phyloP scores from a whole-genome alignment of 2,113 vertebrate species.

The Brachyhypopomus gauderio region DNA sequence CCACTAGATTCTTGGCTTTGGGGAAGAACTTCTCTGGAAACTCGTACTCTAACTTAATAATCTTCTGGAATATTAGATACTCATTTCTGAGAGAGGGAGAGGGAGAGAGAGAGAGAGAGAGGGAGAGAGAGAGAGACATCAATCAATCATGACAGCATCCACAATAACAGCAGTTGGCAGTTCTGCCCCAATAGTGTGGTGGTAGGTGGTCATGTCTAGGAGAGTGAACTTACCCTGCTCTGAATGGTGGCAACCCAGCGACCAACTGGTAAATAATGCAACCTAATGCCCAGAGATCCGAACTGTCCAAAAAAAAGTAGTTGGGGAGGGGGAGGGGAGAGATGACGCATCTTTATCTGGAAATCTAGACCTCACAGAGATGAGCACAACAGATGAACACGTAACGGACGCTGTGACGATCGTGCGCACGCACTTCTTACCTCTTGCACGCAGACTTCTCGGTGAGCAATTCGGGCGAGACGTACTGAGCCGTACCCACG shows the following conservation, averaged over 20 bases:
- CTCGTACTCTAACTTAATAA: conserved; percentile 99
- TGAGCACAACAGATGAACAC: background rate
- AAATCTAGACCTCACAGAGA: background rate
- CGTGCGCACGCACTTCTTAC: conserved; percentile 66
- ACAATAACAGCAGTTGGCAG: too few relatives aligned
- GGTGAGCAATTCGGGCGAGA: conserved; percentile 96
- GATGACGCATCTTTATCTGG: background rate
- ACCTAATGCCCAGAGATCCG: conserved; percentile 97
- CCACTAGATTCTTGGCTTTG: conserved; percentile 96
- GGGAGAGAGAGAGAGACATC: too few relatives aligned
- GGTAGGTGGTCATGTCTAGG: too few relatives aligned
- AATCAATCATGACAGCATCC: too few relatives aligned
- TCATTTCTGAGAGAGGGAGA: conserved; percentile 85
- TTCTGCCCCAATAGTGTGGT: too few relatives aligned
- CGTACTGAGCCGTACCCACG: conserved; percentile 97
- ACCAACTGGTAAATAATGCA: conserved; percentile 99
- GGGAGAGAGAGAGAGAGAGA: background rate
- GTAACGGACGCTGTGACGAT: too few relatives aligned
- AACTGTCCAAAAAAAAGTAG: conserved; percentile 68
- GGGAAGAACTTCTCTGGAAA: conserved; percentile 99
- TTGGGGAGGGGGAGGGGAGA: background rate
- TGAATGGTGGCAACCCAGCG: conserved; percentile 95
- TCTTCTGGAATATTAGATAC: conserved; percentile 99
- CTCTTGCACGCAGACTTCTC: conserved; percentile 99
- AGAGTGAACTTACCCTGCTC: conserved; percentile 89